A percentile compares a stretch with the other conserved stretches of the same genome.
Conservation (phyloP, 2,888 invertebrate species). For the Epirrhoe alternata region DNA sequence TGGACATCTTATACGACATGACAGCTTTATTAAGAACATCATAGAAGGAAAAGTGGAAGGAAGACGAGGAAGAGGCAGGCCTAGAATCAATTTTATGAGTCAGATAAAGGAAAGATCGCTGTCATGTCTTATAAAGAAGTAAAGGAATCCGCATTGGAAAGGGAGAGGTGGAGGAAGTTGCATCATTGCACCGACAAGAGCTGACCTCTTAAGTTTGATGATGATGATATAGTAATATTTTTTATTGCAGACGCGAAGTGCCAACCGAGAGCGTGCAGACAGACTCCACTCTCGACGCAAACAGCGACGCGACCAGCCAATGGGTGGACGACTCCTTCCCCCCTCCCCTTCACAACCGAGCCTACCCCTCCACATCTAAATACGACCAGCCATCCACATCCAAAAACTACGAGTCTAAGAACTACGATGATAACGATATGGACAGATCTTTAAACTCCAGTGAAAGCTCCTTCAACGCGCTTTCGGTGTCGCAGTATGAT, state of each 20-base stretch:
- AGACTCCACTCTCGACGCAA: constrained; percentile 68
- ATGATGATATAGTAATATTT: neutral
- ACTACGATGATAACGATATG: constrained; percentile 74
- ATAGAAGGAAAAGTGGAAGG: no score
- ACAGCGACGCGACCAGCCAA: constrained; percentile 79
- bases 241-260: constrained; percentile 44
- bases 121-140: no score
- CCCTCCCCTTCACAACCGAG: constrained; percentile 63
- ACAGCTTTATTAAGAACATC: no score
- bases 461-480: constrained; percentile 77
- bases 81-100: no score
- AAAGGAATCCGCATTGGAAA: no score
- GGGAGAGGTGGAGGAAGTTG: no score
- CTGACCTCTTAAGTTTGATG: no score
- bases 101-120: no score
- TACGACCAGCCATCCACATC: constrained; percentile 73
- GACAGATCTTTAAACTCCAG: constrained; percentile 75
- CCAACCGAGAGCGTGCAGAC: constrained; percentile 57
- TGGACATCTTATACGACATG: no score
- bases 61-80: no score
- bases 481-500: constrained; percentile 71
- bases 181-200: no score
- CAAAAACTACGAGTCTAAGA: constrained; percentile 72
- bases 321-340: constrained; percentile 84
- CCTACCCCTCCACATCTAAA: constrained; percentile 63